Evolutionary conservation across 2,113 vertebrate genomes (phyloP).

Genomic region (Nothobranchius furzeri): DNA sequence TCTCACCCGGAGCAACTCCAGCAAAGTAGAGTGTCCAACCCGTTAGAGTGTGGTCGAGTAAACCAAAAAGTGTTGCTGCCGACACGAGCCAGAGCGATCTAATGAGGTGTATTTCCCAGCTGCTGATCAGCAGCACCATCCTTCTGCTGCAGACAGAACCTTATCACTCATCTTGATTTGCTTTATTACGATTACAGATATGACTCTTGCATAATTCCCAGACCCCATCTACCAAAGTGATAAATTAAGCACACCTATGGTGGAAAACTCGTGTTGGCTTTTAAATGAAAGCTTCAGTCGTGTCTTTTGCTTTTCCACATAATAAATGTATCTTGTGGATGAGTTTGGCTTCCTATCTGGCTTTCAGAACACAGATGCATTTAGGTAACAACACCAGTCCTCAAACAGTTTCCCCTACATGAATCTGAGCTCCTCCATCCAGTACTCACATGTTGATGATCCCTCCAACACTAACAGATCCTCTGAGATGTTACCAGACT

Average conservation of each 20-base stretch:
- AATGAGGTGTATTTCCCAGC: constrained; percentile 41
- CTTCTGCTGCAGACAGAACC: constrained; percentile 37
- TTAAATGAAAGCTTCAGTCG: neutral
- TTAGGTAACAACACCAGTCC: neutral
- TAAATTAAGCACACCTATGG: constrained; percentile 1
- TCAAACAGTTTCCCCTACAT: neutral
- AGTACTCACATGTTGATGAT: constrained; percentile 77
- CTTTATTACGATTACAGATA: constrained; percentile 34
- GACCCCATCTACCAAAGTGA: neutral
- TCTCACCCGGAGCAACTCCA: too few relatives aligned
- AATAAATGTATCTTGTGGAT: neutral
- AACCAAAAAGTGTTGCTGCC: neutral
- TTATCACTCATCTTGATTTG: constrained; percentile 61
- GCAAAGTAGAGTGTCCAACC: too few relatives aligned
- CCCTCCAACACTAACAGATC: constrained; percentile 51
- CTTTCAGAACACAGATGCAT: neutral
- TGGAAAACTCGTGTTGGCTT: neutral
- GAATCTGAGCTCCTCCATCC: neutral
- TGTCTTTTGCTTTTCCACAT: too few relatives aligned
- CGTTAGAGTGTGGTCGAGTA: neutral
- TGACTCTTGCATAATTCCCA: constrained; percentile 63
- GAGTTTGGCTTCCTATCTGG: neutral
- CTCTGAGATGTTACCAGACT: constrained; percentile 28
- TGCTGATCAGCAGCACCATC: constrained; percentile 16
- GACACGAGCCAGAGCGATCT: constrained; percentile 26